phyloP scores from a whole-genome alignment of 2,797 vertebrate species.

The Distichodus sexfasciatus region DNA sequence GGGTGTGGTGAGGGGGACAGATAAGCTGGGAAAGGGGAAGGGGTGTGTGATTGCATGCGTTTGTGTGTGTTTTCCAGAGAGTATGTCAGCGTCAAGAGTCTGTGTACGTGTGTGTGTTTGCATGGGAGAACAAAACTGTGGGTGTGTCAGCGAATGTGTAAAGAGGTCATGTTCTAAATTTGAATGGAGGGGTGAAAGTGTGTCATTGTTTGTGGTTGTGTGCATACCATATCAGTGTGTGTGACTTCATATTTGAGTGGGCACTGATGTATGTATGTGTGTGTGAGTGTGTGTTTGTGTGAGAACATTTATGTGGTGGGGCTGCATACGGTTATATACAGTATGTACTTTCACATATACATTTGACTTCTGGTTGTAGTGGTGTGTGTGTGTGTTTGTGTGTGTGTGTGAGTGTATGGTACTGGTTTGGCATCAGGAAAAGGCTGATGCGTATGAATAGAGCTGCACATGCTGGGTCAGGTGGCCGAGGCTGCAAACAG shows the following conservation, averaged over 20 bases:
- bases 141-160: not conserved
- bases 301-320: constrained; percentile 11
- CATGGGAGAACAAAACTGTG: not conserved
- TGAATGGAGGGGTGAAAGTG: not conserved
- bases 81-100: not conserved
- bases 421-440: constrained; percentile 33
- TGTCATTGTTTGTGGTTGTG: constrained; percentile 7
- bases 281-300: not conserved
- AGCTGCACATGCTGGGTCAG: constrained; percentile 54
- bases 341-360: too few relatives aligned
- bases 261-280: not conserved
- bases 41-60: constrained; percentile 31
- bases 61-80: constrained; percentile 16
- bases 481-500: constrained; percentile 56
- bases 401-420: constrained; percentile 23
- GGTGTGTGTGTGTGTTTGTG: constrained; percentile 6
- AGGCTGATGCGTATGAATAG: constrained; percentile 45
- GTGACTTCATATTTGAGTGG: not conserved
- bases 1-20: constrained; percentile 61
- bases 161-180: constrained; percentile 11
- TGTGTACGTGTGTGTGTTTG: constrained; percentile 4
- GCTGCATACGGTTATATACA: too few relatives aligned
- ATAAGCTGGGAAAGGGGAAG: constrained; percentile 44
- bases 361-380: too few relatives aligned
- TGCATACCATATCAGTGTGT: not conserved